phyloP scores from a whole-genome alignment of 2,113 vertebrate genomes.

The Todiramphus saurophagus region DNA sequence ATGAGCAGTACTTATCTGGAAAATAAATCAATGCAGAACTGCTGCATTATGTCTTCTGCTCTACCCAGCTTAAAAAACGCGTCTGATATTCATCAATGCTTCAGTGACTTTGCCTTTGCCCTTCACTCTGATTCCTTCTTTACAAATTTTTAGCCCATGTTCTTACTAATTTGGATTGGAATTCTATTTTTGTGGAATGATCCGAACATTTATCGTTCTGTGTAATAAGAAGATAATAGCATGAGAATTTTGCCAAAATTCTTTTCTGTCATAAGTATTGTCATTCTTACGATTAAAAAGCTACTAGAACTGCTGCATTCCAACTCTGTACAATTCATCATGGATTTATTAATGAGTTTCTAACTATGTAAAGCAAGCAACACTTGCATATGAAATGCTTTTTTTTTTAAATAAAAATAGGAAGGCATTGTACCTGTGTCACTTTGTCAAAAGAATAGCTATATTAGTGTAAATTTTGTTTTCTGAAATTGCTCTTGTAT shows the following conservation, averaged over 20 bases:
- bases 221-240: background rate
- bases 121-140: background rate
- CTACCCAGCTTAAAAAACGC: background rate
- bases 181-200: background rate
- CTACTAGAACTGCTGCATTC: background rate
- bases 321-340: background rate
- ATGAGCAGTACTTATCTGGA: background rate
- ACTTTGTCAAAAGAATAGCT: background rate
- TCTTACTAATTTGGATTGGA: background rate
- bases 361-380: background rate
- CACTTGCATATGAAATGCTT: background rate
- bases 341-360: background rate
- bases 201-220: accelerated
- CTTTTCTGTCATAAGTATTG: background rate
- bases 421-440: background rate
- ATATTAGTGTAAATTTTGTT: background rate
- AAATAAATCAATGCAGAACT: background rate
- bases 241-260: background rate
- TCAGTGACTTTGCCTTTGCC: background rate
- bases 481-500: background rate
- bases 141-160: background rate
- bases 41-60: background rate
- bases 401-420: too few species aligned
- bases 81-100: background rate
- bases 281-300: background rate